Evolutionary conservation across 2,888 invertebrate genomes (phyloP), one percentile per base, ranked within the genome.

Genomic region (Platycheirus rosarum): DNA sequence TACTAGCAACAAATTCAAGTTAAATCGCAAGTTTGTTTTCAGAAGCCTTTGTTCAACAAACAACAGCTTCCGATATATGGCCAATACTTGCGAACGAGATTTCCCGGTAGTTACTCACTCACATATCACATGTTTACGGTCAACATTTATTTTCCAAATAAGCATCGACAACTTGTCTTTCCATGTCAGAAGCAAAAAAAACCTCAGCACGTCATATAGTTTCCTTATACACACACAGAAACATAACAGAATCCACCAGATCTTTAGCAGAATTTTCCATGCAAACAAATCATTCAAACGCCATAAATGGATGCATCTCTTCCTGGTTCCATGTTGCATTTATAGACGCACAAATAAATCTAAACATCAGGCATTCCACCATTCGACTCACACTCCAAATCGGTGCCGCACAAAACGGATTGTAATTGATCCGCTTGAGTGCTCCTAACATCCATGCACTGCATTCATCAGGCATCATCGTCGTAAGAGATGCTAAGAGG

Each of bases 291-390:
- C 46, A 68, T 74, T 62, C 18, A 29, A 57, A 68, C 20, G 20
- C 62, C 62, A 76, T 68, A 68, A 55, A 68, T 62, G 62, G 73
- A 46, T 60, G 51, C 46, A 55, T 37, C 44, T 62, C 74, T 79
- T 79, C 78, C 78, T 74, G 68, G 62, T 79, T 53, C 29, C 29
- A 32, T 32, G n/a, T 32, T 2, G 7, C 44, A 53, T 16, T 60
- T n/a, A n/a, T n/a, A n/a, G n/a, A 23, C 49, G 35, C 46, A 51
- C 11, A 37, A 55, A 14, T 16, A 42, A 23, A 26, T 23, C 23
- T n/a, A 29, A 9, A 60, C 42, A 29, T 9, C 26, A 16, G 2
- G 9, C 42, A 44, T 60, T n/a, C 37, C 20, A 16, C 37, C 7
- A 53, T 53, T 16, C 75, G 37, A 62, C 69, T 53, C 23, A 49